Evolutionary conservation across 2,888 invertebrate genomes (phyloP), one percentile per base, ranked within the genome.

Genomic region (Epinotia ramella): DNA sequence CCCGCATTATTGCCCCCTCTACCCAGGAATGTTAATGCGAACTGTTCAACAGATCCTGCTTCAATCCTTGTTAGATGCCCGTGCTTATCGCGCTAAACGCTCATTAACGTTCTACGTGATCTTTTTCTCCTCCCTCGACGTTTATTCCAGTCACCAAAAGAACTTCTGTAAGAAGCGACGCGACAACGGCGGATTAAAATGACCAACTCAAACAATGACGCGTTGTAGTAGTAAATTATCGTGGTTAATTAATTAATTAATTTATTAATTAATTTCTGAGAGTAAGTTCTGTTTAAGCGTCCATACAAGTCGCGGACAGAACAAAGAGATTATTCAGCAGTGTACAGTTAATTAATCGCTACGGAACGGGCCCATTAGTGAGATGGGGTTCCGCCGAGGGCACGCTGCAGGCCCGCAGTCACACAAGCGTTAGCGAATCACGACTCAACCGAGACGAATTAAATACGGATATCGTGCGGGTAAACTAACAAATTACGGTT

Each of bases 341-440:
- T 85, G 80, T 84, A 80, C 81, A 84, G 85, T 89, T 90, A 89
- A 88, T 90, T 89, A 89, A 89, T 88, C 88, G 85, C 80, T 81
- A 63, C 83, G 84, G 86, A 86, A 84, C 82, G 83, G 80, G 83
- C 79, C 84, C 79, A 89, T 89, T 89, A 88, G 83, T 81, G 82
- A 81, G 86, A 85, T 82, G 81, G 83, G 84, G 82, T 82, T 83
- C 78, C 71, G 79, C 78, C 77, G 73, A 78, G 78, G 78, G 77
- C 77, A 70, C 78, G 65, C 69, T 79, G 76, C 64, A 78, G 78
- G 68, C 73, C 73, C 73, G 49, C 70, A 80, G 79, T 79, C 71
- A 59, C 78, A 80, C 78, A 79, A 76, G 79, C 79, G 81, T 80
- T 80, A 80, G 74, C 77, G 76, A 81, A 82, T 82, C 79, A 80